These are phyloP conservation scores for Eurypyga helias DNA, from an alignment of 2,113 vertebrate species.

Conservation along the genomic window DNA sequence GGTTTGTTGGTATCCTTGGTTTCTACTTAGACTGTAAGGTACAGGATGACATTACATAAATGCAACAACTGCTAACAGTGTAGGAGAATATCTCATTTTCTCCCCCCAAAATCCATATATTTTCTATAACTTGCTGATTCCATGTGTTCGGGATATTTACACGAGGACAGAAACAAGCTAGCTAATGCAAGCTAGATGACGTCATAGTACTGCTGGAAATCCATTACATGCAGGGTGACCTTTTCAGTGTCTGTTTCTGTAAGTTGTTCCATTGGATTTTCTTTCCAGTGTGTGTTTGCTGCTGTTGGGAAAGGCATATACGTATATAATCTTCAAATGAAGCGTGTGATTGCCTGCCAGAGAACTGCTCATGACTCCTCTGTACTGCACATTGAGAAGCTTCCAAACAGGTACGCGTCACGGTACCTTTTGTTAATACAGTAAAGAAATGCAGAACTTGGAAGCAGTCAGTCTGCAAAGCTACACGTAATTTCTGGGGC, in stretches of 20 bases:
- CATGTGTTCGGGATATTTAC: background rate
- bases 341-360: conserved; percentile 89
- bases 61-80: background rate
- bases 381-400: conserved; percentile 83
- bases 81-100: background rate
- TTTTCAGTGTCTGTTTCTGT: conserved; percentile 42
- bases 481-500: background rate
- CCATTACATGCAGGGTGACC: background rate
- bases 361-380: conserved; percentile 92
- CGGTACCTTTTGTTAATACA: background rate
- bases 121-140: background rate
- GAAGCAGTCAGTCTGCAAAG: background rate
- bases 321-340: conserved; percentile 87
- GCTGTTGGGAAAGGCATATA: conserved; percentile 94
- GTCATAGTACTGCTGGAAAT: conserved; percentile 23
- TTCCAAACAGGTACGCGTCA: conserved; percentile 79
- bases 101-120: background rate
- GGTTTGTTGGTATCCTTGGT: background rate
- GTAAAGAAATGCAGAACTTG: background rate
- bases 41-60: background rate
- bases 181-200: background rate
- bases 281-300: conserved; percentile 85
- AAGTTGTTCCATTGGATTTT: conserved; percentile 54
- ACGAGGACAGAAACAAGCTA: background rate
- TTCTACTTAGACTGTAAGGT: background rate